phyloP scores from a whole-genome alignment of 37 sponge, comb jelly and placozoan genomes.

The Dysidea cf. avara region DNA sequence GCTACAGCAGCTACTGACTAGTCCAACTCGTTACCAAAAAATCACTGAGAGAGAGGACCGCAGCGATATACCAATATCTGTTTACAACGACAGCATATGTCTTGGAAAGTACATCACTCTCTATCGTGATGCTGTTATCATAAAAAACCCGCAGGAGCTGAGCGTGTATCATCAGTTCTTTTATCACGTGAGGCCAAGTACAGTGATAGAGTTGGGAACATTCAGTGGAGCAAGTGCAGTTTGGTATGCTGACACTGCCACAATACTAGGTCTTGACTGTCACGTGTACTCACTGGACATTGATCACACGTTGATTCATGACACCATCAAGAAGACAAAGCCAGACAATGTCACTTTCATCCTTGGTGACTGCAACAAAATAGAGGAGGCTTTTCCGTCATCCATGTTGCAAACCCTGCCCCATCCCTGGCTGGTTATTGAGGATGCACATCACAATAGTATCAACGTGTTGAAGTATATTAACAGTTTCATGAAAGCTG shows the following conservation, averaged over 20 bases:
- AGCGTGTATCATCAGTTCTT: constrained; percentile 37
- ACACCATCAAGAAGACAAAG: constrained; percentile 13
- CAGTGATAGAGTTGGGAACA: constrained; percentile 71
- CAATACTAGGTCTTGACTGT: constrained; percentile 13
- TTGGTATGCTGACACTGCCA: constrained; percentile 51
- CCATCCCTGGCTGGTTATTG: constrained; percentile 59
- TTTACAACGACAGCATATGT: neutral
- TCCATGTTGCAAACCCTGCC: constrained; percentile 25
- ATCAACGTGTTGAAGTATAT: constrained; percentile 41
- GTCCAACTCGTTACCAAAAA: constrained; percentile 42
- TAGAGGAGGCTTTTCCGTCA: constrained; percentile 46
- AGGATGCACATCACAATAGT: constrained; percentile 59
- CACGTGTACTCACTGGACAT: constrained; percentile 50
- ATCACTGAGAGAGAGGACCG: constrained; percentile 54
- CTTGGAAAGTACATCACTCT: constrained; percentile 22
- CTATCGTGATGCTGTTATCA: constrained; percentile 14
- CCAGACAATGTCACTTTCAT: constrained; percentile 56
- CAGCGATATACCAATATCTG: constrained; percentile 21
- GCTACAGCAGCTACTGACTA: constrained; percentile 3
- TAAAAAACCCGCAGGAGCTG: constrained; percentile 37
- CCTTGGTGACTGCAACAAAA: constrained; percentile 34
- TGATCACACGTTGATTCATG: constrained; percentile 32
- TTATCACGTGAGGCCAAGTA: constrained; percentile 34
- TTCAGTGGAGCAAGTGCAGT: too few species aligned
- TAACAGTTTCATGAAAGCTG: constrained; percentile 27